These are phyloP conservation scores for Platycnemis pennipes DNA, from an alignment of 2,888 invertebrate genomes.

Conservation along the genomic window DNA sequence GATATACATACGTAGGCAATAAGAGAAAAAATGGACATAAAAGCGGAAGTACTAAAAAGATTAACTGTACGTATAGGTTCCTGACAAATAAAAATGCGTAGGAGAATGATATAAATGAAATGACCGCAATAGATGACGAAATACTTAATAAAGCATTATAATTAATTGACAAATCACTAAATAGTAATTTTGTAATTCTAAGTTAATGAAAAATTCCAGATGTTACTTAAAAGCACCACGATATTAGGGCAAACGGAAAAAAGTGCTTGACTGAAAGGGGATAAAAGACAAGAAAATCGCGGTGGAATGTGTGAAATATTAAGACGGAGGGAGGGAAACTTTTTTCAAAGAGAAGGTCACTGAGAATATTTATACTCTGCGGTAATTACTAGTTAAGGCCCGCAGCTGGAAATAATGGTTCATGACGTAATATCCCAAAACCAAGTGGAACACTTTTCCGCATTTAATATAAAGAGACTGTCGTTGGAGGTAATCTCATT, in stretches of 20 bases:
- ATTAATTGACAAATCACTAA: too few relatives aligned
- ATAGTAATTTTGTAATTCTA: too few relatives aligned
- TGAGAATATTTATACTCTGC: not conserved
- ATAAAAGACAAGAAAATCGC: not conserved
- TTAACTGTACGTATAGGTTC: too few relatives aligned
- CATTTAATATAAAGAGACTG: not conserved
- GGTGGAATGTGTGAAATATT: not conserved
- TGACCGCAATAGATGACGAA: too few relatives aligned
- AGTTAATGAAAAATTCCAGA: too few relatives aligned
- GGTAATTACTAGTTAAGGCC: not conserved
- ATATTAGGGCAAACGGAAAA: constrained; percentile 5
- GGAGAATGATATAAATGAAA: too few relatives aligned
- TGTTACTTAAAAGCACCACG: too few relatives aligned
- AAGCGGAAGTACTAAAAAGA: too few relatives aligned
- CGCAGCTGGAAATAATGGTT: not conserved
- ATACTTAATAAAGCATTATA: too few relatives aligned
- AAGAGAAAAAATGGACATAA: too few relatives aligned
- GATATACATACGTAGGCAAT: too few relatives aligned
- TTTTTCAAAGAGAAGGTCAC: not conserved
- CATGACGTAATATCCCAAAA: not conserved
- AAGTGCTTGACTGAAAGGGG: not conserved
- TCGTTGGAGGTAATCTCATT: not conserved
- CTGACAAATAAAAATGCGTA: too few relatives aligned
- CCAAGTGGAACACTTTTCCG: not conserved
- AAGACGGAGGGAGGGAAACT: not conserved